phyloP scores from a whole-genome alignment of 1,140 invertebrate genomes.

The Heliconius eleuchia region DNA sequence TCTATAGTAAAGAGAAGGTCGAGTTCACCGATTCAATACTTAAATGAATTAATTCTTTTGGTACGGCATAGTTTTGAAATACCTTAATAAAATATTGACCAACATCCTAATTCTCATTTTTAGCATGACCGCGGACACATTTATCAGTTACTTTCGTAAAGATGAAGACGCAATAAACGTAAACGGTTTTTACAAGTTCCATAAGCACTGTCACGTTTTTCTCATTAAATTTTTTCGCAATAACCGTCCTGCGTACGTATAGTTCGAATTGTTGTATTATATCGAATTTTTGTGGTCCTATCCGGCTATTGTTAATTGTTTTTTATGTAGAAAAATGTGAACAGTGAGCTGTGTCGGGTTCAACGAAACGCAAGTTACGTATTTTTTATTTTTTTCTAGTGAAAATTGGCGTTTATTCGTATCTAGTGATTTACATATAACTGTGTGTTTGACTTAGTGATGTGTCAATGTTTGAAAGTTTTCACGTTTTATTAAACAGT shows the following conservation, averaged over 20 bases:
- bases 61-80: slow-evolving; percentile 17
- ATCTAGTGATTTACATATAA: not conserved
- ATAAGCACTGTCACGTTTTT: slow-evolving; percentile 35
- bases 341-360: slow-evolving; percentile 20
- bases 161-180: slow-evolving; percentile 28
- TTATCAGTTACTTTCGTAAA: slow-evolving; percentile 30
- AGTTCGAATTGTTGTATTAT: slow-evolving; percentile 27
- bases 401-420: not conserved
- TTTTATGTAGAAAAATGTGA: slow-evolving; percentile 25
- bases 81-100: slow-evolving; percentile 20
- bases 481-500: not conserved
- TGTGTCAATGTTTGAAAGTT: not conserved
- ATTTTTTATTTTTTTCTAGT: not conserved
- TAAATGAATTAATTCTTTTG: slow-evolving; percentile 8
- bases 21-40: not conserved
- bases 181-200: slow-evolving; percentile 21
- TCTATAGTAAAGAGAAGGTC: not conserved
- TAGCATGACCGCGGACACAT: slow-evolving; percentile 17
- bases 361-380: not conserved
- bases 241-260: slow-evolving; percentile 23
- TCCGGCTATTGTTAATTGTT: slow-evolving; percentile 44
- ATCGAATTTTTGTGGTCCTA: slow-evolving; percentile 15
- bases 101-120: slow-evolving; percentile 21
- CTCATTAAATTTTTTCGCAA: slow-evolving; percentile 33
- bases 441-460: not conserved